Percentiles rank a stretch among this genome's conserved stretches.
Evolutionary conservation across 1,140 invertebrate species (phyloP).

Genomic region (Panagrolaimus sp.): DNA sequence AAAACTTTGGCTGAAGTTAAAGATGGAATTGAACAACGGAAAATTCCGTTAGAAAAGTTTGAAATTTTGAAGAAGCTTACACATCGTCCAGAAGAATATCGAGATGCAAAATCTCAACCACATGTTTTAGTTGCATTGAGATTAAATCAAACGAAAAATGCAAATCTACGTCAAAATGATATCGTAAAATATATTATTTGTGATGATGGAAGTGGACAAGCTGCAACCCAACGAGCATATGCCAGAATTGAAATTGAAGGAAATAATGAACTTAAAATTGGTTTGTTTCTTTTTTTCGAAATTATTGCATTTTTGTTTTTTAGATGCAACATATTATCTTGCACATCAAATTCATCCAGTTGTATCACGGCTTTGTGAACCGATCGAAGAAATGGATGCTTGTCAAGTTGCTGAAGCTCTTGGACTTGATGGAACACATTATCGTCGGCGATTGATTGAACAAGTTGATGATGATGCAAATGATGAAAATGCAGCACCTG

Average conservation of each 20-base stretch:
- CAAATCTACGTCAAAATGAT: slow-evolving; percentile 80
- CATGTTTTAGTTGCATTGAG: slow-evolving; percentile 87
- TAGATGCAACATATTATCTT: slow-evolving; percentile 60
- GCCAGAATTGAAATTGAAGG: slow-evolving; percentile 80
- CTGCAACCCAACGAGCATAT: slow-evolving; percentile 84
- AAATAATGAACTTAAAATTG: slow-evolving; percentile 62
- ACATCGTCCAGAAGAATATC: slow-evolving; percentile 86
- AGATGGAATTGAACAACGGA: slow-evolving; percentile 66
- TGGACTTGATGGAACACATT: slow-evolving; percentile 27
- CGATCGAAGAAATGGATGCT: slow-evolving; percentile 85
- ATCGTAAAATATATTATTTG: slow-evolving; percentile 93
- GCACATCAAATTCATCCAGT: slow-evolving; percentile 76
- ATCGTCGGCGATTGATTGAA: slow-evolving; percentile 12
- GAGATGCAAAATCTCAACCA: slow-evolving; percentile 74
- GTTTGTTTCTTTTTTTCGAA: slow-evolving; percentile 41
- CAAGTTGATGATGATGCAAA: slow-evolving; percentile 10
- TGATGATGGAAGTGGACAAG: slow-evolving; percentile 66
- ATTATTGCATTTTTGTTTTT: too few relatives aligned
- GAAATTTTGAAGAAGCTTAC: slow-evolving; percentile 91
- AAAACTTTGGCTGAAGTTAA: slow-evolving; percentile 65
- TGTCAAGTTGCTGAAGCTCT: slow-evolving; percentile 80
- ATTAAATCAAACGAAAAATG: slow-evolving; percentile 67
- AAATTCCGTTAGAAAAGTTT: slow-evolving; percentile 71
- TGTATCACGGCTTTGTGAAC: slow-evolving; percentile 83
- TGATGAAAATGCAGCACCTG: slow-evolving; percentile 8